These are phyloP conservation scores for Orgyia antiqua DNA, from an alignment of 2,888 invertebrate genomes.

Conservation along the genomic window DNA sequence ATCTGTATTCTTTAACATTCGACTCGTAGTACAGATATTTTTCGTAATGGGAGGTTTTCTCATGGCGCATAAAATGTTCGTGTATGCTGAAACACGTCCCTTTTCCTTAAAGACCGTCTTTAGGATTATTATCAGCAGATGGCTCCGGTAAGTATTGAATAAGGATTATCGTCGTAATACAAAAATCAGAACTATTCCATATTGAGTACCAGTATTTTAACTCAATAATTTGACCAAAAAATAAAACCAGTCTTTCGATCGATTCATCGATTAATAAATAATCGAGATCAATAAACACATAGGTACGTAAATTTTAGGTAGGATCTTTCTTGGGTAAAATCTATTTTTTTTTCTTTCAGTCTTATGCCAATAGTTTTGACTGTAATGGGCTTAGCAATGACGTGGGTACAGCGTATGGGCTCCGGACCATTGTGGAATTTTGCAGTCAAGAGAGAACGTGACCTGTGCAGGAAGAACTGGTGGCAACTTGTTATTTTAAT, in stretches of 20 bases:
- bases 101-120: slow-evolving; percentile 62
- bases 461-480: slow-evolving; percentile 64
- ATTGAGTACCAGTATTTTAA: too few species aligned
- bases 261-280: too few species aligned
- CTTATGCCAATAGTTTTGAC: slow-evolving; percentile 66
- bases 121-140: slow-evolving; percentile 64
- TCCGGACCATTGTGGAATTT: slow-evolving; percentile 73
- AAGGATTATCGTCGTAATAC: too few species aligned
- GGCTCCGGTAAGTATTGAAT: slow-evolving; percentile 53
- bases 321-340: neutral
- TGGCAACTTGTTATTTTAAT: slow-evolving; percentile 67
- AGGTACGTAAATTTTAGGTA: too few species aligned
- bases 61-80: slow-evolving; percentile 70
- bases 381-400: slow-evolving; percentile 68
- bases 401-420: slow-evolving; percentile 66
- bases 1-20: slow-evolving; percentile 61
- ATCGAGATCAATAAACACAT: too few species aligned
- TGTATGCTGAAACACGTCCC: slow-evolving; percentile 57
- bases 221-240: too few species aligned
- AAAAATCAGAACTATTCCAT: too few species aligned
- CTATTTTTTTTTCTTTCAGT: slow-evolving; percentile 29
- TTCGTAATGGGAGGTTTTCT: slow-evolving; percentile 71
- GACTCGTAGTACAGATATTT: slow-evolving; percentile 68
- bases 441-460: slow-evolving; percentile 60
- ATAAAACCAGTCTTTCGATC: too few species aligned